These are phyloP conservation scores for Andinoacara biseriatus DNA, from an alignment of 2,113 vertebrate genomes.

Conservation along the genomic window DNA sequence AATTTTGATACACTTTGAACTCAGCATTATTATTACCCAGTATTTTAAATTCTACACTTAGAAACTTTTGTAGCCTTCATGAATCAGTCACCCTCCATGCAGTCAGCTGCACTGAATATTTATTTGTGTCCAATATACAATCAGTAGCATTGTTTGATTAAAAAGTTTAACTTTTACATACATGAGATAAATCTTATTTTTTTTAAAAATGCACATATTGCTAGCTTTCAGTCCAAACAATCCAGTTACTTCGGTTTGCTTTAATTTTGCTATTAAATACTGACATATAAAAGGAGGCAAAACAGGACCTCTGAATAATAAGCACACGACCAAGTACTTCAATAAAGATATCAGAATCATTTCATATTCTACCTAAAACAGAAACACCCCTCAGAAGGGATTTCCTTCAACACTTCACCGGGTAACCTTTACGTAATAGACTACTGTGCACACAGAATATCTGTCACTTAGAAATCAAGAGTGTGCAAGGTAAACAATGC, in stretches of 20 bases:
- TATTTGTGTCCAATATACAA: constrained; percentile 66
- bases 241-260: constrained; percentile 35
- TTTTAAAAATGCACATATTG: constrained; percentile 69
- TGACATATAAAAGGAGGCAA: constrained; percentile 42
- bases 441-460: background rate
- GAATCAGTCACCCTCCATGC: background rate
- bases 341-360: background rate
- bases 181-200: constrained; percentile 42
- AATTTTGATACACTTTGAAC: background rate
- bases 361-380: constrained; percentile 10
- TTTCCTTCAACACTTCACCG: background rate
- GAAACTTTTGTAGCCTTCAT: background rate
- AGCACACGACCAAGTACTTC: background rate
- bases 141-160: constrained; percentile 52
- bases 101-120: constrained; percentile 48
- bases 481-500: background rate
- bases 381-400: background rate
- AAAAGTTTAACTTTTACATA: constrained; percentile 52
- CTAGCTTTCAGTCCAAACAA: constrained; percentile 46
- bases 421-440: background rate
- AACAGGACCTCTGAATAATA: constrained; percentile 10
- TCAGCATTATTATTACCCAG: background rate
- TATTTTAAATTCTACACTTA: background rate
- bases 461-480: background rate
- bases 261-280: constrained; percentile 58